Base-by-base conservation (phyloP, 2,888 invertebrate species). In the Nemotelus pantherinus region DNA sequence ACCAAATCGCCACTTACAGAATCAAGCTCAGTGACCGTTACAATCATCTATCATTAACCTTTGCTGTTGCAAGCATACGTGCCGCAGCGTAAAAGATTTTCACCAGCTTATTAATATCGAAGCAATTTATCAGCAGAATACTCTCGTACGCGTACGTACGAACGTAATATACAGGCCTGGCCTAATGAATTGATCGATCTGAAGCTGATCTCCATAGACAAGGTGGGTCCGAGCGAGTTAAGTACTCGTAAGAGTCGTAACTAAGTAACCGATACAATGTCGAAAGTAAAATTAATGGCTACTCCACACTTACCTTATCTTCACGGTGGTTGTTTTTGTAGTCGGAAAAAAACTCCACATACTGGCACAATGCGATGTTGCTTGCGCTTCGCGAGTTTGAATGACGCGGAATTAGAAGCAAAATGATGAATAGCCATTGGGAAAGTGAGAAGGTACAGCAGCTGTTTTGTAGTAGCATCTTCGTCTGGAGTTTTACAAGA, bases 261-360 rank as follows among this genome's bases (percentile, higher is more conserved):
- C 25, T 25, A 25, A 25, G 25, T 25, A 25, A 25, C 25, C 25
- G 25, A 25, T 25, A 25, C 25, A 25, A 25, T 25, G 25, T 25
- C 25, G 25, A 25, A 25, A 25, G 25, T 25, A 25, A 25, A 25
- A 25, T 25, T 25, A 25, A 25, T 25, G 25, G 25, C 25, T 25
- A 25, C 25, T 25, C 25, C 25, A n/a, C 10, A 53, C 82, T 81
- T 80, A 85, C 83, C 83, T 83, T 82, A 80, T 83, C 82, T 79
- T 85, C 85, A 78, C 83, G 83, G 82, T 84, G 84, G 81, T 83
- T 83, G 80, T 85, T 84, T 78, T 83, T 84, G 80, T 84, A 85
- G 80, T 85, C 84, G 74, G 82, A 79, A 80, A 82, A 83, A 80
- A 84, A 84, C 81, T 85, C 86, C 72, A 85, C 84, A 78, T 82